Conservation (phyloP, 2,113 vertebrate genomes). For the Pyxicephalus adspersus region DNA sequence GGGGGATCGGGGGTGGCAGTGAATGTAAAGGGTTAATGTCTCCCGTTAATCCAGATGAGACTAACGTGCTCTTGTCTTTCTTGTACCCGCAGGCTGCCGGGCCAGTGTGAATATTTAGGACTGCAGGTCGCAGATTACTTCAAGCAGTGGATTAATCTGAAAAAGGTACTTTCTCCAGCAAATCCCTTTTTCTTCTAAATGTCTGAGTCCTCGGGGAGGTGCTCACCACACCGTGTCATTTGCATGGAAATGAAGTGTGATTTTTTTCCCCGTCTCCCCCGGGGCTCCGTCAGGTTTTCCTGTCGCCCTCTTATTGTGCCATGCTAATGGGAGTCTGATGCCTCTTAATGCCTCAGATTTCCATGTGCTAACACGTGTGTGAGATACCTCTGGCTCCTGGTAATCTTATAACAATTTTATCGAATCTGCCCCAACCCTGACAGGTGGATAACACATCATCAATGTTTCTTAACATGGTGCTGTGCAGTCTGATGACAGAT, state of each 20-base stretch:
- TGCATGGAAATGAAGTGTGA: constrained; percentile 84
- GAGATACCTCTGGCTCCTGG: no score
- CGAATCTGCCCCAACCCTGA: no score
- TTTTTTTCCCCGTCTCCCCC: constrained; percentile 26
- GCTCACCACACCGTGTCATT: constrained; percentile 82
- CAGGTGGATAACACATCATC: no score
- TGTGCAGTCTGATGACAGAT: no score
- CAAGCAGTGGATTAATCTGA: constrained; percentile 89
- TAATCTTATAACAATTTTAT: no score
- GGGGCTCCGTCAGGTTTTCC: constrained; percentile 13
- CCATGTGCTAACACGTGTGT: no score
- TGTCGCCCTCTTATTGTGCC: constrained; percentile 13
- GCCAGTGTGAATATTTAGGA: constrained; percentile 83
- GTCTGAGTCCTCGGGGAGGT: constrained; percentile 64
- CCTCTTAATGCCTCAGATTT: not conserved
- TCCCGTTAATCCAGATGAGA: not conserved
- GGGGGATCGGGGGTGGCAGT: no score
- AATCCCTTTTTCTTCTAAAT: constrained; percentile 39
- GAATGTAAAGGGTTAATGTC: no score
- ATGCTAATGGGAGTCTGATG: constrained; percentile 33
- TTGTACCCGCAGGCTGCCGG: constrained; percentile 76
- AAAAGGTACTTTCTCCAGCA: constrained; percentile 78
- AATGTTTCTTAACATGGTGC: no score
- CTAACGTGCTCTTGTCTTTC: constrained; percentile 28
- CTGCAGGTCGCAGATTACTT: constrained; percentile 85